Evolutionary conservation across 2,888 invertebrate species (phyloP).

Genomic region (Caenorhabditis drosophilae): DNA sequence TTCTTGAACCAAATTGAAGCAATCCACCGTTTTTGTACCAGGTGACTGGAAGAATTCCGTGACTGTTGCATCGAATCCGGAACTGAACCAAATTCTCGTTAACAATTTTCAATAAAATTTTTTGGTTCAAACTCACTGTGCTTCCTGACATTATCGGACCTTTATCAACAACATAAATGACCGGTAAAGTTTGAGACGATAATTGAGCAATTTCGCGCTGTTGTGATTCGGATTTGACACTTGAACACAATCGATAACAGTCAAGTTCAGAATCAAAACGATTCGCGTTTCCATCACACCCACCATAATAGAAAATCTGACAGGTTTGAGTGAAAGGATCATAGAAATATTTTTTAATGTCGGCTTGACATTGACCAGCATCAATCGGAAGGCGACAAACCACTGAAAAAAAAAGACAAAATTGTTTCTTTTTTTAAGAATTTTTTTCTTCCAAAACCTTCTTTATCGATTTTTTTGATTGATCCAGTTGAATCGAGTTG

Average conservation of each 20-base stretch:
- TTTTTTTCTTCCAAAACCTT: too few relatives aligned
- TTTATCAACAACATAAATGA: slow-evolving; percentile 32
- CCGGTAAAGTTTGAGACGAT: slow-evolving; percentile 19
- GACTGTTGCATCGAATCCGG: slow-evolving; percentile 41
- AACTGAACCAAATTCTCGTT: slow-evolving; percentile 27
- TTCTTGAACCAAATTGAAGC: slow-evolving; percentile 41
- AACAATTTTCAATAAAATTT: neutral
- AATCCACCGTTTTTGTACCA: slow-evolving; percentile 56
- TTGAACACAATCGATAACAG: slow-evolving; percentile 24
- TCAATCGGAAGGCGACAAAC: slow-evolving; percentile 54
- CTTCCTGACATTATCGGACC: slow-evolving; percentile 18
- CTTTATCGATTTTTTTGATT: neutral
- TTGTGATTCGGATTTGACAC: slow-evolving; percentile 21
- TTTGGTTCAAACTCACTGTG: slow-evolving; percentile 10
- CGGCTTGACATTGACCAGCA: slow-evolving; percentile 50
- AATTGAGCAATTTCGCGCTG: slow-evolving; percentile 16
- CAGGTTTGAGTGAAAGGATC: slow-evolving; percentile 54
- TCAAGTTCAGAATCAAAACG: slow-evolving; percentile 25
- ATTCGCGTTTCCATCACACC: slow-evolving; percentile 62
- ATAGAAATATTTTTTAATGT: slow-evolving; percentile 54
- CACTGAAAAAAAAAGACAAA: neutral
- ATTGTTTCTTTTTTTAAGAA: too few relatives aligned
- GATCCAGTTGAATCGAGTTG: slow-evolving; percentile 1
- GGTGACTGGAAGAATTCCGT: slow-evolving; percentile 40
- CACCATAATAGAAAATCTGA: slow-evolving; percentile 58